phyloP scores from a whole-genome alignment of 1,140 invertebrate genomes.

The Drosophila lowei region DNA sequence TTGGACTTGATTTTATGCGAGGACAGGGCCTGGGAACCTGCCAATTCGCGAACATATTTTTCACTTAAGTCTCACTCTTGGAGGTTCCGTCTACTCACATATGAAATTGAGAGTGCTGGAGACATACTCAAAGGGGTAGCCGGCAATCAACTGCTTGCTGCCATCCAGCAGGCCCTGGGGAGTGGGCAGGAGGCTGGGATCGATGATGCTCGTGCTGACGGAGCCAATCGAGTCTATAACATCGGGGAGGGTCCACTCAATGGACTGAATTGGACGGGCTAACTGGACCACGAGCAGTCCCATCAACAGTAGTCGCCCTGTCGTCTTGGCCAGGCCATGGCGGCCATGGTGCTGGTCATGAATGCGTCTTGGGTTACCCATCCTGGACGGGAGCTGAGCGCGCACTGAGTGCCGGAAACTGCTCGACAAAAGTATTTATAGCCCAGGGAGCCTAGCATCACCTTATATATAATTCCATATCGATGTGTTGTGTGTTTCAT shows the following conservation, averaged over 20 bases:
- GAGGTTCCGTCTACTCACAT: slow-evolving; percentile 53
- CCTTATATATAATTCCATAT: slow-evolving; percentile 55
- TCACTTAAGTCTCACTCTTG: too few species aligned
- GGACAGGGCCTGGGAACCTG: slow-evolving; percentile 71
- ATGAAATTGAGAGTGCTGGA: slow-evolving; percentile 63
- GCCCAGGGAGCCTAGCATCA: background rate
- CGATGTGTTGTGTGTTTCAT: slow-evolving; percentile 45
- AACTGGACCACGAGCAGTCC: slow-evolving; percentile 28
- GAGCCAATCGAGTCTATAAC: slow-evolving; percentile 41
- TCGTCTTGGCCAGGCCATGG: background rate
- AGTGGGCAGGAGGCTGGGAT: slow-evolving; percentile 64
- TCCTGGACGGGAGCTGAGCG: slow-evolving; percentile 37
- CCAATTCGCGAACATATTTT: slow-evolving; percentile 10
- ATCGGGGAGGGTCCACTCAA: slow-evolving; percentile 52
- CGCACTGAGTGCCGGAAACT: slow-evolving; percentile 62
- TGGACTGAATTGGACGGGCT: background rate
- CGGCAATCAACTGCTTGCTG: slow-evolving; percentile 72
- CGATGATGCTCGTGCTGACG: slow-evolving; percentile 48
- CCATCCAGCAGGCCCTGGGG: slow-evolving; percentile 64
- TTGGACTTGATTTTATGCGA: slow-evolving; percentile 60
- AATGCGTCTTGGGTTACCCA: slow-evolving; percentile 24
- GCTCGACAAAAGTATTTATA: slow-evolving; percentile 56
- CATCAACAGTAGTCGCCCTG: slow-evolving; percentile 4
- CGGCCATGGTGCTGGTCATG: background rate
- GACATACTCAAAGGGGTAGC: slow-evolving; percentile 75